Evolutionary conservation across 2,113 vertebrate species (phyloP).

Genomic region (Oreochromis niloticus): DNA sequence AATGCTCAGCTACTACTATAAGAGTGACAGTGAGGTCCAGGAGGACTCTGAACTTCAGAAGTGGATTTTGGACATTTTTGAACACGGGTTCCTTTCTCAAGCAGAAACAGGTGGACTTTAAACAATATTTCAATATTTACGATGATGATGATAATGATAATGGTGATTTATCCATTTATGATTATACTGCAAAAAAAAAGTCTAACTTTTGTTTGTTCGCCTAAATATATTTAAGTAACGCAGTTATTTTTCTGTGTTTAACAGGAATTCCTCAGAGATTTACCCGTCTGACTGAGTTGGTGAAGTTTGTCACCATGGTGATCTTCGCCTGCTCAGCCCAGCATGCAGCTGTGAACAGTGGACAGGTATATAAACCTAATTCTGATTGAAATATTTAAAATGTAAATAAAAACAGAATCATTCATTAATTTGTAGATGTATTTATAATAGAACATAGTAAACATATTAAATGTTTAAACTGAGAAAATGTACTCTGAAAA

Average conservation of each 20-base stretch:
- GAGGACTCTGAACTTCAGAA: constrained; percentile 73
- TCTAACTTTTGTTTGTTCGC: background rate
- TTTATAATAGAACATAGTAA: background rate
- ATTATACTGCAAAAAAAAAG: background rate
- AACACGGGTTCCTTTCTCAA: constrained; percentile 69
- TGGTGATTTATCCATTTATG: background rate
- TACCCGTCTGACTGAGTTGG: background rate
- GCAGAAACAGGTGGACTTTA: constrained; percentile 54
- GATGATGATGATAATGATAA: background rate
- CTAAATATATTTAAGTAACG: background rate
- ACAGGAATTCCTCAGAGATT: background rate
- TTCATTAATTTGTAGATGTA: background rate
- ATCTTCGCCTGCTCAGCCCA: background rate
- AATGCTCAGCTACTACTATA: constrained; percentile 53
- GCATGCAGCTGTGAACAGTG: background rate
- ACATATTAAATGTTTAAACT: background rate
- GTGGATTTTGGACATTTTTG: constrained; percentile 78
- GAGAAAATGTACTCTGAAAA: background rate
- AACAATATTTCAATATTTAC: background rate
- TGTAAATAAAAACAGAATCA: background rate
- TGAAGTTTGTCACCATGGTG: background rate
- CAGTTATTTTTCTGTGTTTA: background rate
- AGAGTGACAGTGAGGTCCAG: constrained; percentile 24
- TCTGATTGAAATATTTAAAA: background rate
- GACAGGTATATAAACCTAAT: background rate